A percentile compares a stretch with the other conserved stretches of the same genome.
Evolutionary conservation across 2,888 invertebrate genomes (phyloP).

Genomic region (Agriotes lineatus): DNA sequence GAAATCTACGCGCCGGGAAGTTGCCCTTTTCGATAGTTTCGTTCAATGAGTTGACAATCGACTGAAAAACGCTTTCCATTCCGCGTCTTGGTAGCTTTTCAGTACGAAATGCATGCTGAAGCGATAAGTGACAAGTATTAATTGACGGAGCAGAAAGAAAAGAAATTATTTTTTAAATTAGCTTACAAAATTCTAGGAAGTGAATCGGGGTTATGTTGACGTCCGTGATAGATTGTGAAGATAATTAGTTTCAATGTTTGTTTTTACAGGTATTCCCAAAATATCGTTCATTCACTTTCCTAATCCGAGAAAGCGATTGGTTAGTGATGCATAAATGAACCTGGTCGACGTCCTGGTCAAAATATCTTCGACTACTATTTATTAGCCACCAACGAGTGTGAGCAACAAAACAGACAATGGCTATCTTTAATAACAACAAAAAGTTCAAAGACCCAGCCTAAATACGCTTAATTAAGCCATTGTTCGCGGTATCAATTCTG

Average conservation of each 20-base stretch:
- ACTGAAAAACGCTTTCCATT: too few relatives aligned
- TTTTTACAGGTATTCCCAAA: not conserved
- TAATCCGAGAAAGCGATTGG: not conserved
- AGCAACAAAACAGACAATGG: constrained; percentile 20
- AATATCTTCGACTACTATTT: too few relatives aligned
- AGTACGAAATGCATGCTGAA: too few relatives aligned
- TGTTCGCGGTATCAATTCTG: not conserved
- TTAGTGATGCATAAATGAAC: not conserved
- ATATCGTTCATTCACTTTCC: constrained; percentile 12
- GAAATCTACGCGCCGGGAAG: not conserved
- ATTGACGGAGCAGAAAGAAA: constrained; percentile 5
- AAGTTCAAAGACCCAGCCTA: constrained; percentile 42
- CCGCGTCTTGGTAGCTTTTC: too few relatives aligned
- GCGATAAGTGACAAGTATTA: constrained; percentile 6
- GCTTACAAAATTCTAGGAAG: constrained; percentile 11
- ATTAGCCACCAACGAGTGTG: too few relatives aligned
- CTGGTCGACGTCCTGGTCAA: not conserved
- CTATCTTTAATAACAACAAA: constrained; percentile 30
- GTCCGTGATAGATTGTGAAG: constrained; percentile 10
- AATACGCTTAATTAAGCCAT: constrained; percentile 35
- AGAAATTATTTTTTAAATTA: constrained; percentile 1
- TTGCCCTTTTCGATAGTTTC: not conserved
- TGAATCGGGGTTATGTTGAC: constrained; percentile 8
- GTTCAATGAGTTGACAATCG: too few relatives aligned
- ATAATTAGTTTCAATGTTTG: constrained; percentile 14